A percentile compares a stretch with the other conserved stretches of the same genome.
phyloP scores from a whole-genome alignment of 2,888 invertebrate genomes.

The Melangyna quadrimaculata region DNA sequence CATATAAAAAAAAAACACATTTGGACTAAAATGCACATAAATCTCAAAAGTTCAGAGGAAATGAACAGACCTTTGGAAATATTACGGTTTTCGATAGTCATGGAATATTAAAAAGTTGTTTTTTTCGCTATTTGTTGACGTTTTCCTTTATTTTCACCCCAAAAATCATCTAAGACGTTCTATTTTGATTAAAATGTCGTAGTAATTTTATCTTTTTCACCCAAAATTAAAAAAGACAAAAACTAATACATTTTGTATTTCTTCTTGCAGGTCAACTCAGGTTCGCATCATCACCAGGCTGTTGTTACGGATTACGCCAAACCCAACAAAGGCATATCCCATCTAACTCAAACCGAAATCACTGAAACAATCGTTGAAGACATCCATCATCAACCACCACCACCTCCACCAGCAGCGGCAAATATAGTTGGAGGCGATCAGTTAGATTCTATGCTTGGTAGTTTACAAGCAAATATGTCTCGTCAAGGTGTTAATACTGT shows the following conservation, averaged over 20 bases:
- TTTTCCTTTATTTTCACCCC: too few species aligned
- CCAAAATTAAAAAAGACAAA: neutral
- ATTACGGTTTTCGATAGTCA: too few species aligned
- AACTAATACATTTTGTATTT: neutral
- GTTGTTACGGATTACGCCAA: slow-evolving; percentile 88
- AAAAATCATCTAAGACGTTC: too few species aligned
- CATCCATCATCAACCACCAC: slow-evolving; percentile 52
- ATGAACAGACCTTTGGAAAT: too few species aligned
- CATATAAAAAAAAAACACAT: too few species aligned
- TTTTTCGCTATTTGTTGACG: too few species aligned
- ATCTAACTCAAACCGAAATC: slow-evolving; percentile 79
- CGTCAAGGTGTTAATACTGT: slow-evolving; percentile 99
- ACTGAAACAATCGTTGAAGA: slow-evolving; percentile 79
- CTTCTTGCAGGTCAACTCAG: slow-evolving; percentile 84
- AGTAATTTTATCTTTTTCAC: too few species aligned
- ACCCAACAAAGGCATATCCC: slow-evolving; percentile 83
- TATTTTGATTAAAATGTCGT: too few species aligned
- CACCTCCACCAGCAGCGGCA: slow-evolving; percentile 2
- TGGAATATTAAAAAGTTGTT: too few species aligned
- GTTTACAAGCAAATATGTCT: slow-evolving; percentile 97
- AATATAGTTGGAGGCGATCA: slow-evolving; percentile 78
- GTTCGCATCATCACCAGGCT: slow-evolving; percentile 84
- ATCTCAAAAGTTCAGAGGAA: too few species aligned
- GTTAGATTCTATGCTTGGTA: slow-evolving; percentile 83
- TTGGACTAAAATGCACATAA: too few species aligned